Conservation (phyloP, 2,113 vertebrate species). For the Petrocephalus microphthalmus region DNA sequence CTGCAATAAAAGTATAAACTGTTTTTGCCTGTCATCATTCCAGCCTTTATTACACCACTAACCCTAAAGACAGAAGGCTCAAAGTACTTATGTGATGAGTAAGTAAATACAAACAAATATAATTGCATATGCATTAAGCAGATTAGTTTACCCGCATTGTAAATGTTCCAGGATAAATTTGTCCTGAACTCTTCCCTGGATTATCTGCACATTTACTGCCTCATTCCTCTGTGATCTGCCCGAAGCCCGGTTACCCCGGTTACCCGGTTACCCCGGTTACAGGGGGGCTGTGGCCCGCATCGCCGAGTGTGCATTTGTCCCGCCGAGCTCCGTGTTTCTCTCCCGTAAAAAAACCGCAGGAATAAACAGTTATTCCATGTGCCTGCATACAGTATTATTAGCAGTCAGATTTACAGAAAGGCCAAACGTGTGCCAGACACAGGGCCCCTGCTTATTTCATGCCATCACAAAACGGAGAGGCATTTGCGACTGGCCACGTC, state of each 20-base stretch:
- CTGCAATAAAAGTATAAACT: background rate
- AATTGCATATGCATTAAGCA: background rate
- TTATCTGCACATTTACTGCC: background rate
- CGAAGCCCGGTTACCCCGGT: background rate
- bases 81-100: background rate
- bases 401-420: conserved; percentile 37
- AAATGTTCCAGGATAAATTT: background rate
- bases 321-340: conserved; percentile 45
- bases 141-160: background rate
- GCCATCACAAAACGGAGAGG: background rate
- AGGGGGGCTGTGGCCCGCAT: background rate
- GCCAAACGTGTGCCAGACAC: conserved; percentile 6
- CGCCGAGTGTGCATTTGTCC: conserved; percentile 47
- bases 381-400: conserved; percentile 37
- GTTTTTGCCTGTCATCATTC: background rate
- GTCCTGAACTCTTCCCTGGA: background rate
- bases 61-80: background rate
- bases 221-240: background rate
- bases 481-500: background rate
- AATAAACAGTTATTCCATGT: conserved; percentile 45
- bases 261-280: background rate
- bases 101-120: background rate
- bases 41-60: background rate
- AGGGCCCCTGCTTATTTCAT: conserved; percentile 1
- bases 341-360: conserved; percentile 41